Base-by-base conservation (phyloP, 53 echinoderm and acorn worm genomes). In the Actinopyga echinites region DNA sequence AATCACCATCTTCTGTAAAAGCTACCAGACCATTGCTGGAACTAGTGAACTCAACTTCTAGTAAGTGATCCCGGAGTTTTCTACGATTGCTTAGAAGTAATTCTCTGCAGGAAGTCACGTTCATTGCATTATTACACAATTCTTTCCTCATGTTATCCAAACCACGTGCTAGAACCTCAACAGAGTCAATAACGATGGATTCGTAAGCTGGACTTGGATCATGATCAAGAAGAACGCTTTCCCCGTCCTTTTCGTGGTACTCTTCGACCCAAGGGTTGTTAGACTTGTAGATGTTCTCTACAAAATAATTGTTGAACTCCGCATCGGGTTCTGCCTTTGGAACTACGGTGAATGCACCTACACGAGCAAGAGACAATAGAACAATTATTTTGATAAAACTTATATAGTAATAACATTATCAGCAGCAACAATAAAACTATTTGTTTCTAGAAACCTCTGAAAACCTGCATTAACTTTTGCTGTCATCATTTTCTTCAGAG, bases 101-200 rank as follows among this genome's bases (percentile, higher is more conserved):
- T 7, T 60, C 38, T 9, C 21, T 21, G 28, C 80, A 80, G 6
- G 28, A 20, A 17, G 59, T 17, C 30, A 52, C 11, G 10, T 56
- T 80, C 17, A 80, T 13, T 5, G 23, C 8, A 11, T 1, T 5
- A 13, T 23, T n/a, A 19, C 61, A 58, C 40, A 35, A 8, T 21
- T 59, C 44, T 17, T 36, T 35, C 43, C 90, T 93, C 49, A 88
- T 86, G 20, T 88, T 80, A 4, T 59, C 82, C 31, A 97, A 69
- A 7, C 85, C 93, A 42, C 88, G 58, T 0, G 90, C 94, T 32
- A 97, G 90, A n/a, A 90, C 88, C 49, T 90, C 69, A 13, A 97
- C 93, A 2, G 83, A 80, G 69, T 97, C 97, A 64, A 97, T 90
- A 13, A 97, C 97, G n/a, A 97, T 56, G 4, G 93, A 87, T 54